Evolutionary conservation across 2,797 vertebrate species (phyloP), one percentile per base, ranked within the genome.

Genomic region (Crenuchus spilurus): DNA sequence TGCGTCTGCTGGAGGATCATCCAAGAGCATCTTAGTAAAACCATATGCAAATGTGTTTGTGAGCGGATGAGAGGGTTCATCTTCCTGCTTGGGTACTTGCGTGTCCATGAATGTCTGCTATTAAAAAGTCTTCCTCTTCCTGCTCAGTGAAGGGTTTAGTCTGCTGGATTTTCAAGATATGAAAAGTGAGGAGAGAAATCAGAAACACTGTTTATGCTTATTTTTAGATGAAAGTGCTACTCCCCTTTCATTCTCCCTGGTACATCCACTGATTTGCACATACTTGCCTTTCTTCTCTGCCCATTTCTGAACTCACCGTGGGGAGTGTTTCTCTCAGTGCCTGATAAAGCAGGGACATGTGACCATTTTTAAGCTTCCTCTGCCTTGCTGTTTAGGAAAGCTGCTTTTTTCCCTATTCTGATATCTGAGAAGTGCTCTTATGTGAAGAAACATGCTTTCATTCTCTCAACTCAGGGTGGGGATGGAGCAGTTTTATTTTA

Each of bases 141-240:
- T 68, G 42, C 49, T 61, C 24, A 16, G 30, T n/a, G n/a, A n/a
- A 81, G 62, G 79, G 75, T 85, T 87, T 70, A 68, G 77, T 76
- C 68, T 70, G 64, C 73, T 24, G 26, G 57, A 80, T 66, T 68
- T 54, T 64, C 72, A 80, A 31, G 63, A 72, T 71, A 60, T 58
- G 30, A 64, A 61, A 78, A 76, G 70, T 51, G 46, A 76, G 41
- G 44, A 70, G 63, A 69, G 81, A 77, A 83, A 71, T 37, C 71
- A 87, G 77, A 76, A 84, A 81, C 46, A 72, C 74, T 51, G 61
- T 77, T 82, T 52, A 73, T 67, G 69, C 76, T 77, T 88, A 88
- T 85, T 87, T 89, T 88, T 88, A 88, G 87, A 86, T 83, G 63
- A 87, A 88, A 86, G 81, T 84, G 85, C 77, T 66, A 80, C 41